phyloP scores from a whole-genome alignment of 2,888 invertebrate genomes.

The Allygus modestus region DNA sequence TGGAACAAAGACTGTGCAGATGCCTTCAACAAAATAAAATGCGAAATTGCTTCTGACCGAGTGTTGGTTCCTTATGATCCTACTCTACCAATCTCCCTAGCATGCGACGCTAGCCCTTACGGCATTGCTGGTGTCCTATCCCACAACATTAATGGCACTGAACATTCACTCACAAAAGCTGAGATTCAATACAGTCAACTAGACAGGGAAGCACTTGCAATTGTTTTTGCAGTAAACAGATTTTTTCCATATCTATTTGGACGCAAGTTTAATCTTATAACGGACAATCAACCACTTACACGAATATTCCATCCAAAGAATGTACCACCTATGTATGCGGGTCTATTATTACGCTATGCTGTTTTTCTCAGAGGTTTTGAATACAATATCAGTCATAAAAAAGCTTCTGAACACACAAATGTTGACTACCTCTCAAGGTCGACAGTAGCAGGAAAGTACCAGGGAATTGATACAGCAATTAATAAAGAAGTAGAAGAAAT shows the following conservation, averaged over 20 bases:
- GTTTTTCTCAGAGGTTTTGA: no score
- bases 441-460: not conserved
- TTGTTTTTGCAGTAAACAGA: not conserved
- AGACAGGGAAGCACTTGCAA: slow-evolving; percentile 4
- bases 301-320: slow-evolving; percentile 59
- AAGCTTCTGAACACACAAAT: not conserved
- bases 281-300: slow-evolving; percentile 61
- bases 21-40: not conserved
- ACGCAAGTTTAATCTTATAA: slow-evolving; percentile 56
- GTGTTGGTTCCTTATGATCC: slow-evolving; percentile 68
- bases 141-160: slow-evolving; percentile 63
- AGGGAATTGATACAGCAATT: not conserved
- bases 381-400: not conserved
- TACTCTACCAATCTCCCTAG: slow-evolving; percentile 50
- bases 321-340: no score
- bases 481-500: not conserved
- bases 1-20: not conserved
- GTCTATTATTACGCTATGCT: no score
- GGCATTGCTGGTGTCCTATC: slow-evolving; percentile 64
- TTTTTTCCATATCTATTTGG: slow-evolving; percentile 3
- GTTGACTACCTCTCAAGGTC: slow-evolving; percentile 54
- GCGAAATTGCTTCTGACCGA: slow-evolving; percentile 52
- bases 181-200: slow-evolving; percentile 68
- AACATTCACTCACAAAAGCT: slow-evolving; percentile 69
- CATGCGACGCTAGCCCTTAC: slow-evolving; percentile 66